Evolutionary conservation across 2,888 invertebrate species (phyloP).

Genomic region (Uloborus plumipes): DNA sequence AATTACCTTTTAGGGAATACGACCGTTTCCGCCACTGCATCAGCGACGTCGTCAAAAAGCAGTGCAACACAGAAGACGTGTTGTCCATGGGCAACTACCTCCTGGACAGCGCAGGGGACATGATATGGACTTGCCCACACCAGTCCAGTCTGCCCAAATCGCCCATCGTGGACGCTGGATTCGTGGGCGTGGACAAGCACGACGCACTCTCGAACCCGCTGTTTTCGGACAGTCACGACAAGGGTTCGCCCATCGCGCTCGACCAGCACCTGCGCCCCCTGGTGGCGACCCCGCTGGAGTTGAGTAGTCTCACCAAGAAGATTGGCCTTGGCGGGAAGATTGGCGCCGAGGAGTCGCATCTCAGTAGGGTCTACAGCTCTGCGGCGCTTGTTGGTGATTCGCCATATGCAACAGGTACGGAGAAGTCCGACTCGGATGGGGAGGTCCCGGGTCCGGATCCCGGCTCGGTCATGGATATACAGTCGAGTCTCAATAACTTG

Average conservation of each 20-base stretch:
- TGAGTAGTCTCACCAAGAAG: not conserved
- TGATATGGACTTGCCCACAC: slow-evolving; percentile 58
- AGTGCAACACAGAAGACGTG: slow-evolving; percentile 35
- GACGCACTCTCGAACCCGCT: slow-evolving; percentile 10
- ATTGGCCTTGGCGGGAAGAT: not conserved
- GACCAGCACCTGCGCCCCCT: not conserved
- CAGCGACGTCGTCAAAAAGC: slow-evolving; percentile 40
- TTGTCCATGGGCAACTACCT: slow-evolving; percentile 49
- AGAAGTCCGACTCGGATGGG: no score
- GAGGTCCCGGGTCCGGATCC: no score
- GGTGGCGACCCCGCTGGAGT: not conserved
- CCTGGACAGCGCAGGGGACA: slow-evolving; percentile 51
- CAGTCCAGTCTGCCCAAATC: slow-evolving; percentile 22
- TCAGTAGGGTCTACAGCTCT: slow-evolving; percentile 35
- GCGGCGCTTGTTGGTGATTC: slow-evolving; percentile 40
- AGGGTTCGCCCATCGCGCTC: not conserved
- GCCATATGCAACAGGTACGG: slow-evolving; percentile 40
- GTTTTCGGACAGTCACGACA: not conserved
- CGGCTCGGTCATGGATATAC: no score
- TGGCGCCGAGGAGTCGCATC: slow-evolving; percentile 39
- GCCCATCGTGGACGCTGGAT: slow-evolving; percentile 43
- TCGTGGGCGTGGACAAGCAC: slow-evolving; percentile 29
- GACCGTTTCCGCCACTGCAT: slow-evolving; percentile 58
- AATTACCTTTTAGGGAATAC: slow-evolving; percentile 31
- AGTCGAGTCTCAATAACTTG: no score